These are phyloP conservation scores for Portevinia maculata DNA, from an alignment of 2,888 invertebrate species.

Conservation along the genomic window DNA sequence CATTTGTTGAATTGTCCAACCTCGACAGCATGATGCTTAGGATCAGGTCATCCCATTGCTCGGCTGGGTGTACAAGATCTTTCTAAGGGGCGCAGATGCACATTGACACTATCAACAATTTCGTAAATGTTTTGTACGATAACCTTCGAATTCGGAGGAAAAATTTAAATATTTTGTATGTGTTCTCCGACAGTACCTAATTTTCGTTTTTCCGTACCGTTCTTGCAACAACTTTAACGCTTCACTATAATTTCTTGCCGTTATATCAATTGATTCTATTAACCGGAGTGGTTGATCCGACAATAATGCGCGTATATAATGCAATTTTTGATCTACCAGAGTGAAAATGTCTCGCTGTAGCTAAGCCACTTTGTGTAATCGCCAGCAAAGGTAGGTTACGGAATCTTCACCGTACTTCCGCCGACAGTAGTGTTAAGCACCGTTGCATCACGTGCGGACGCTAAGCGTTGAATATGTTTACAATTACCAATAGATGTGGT, in stretches of 20 bases:
- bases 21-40: constrained; percentile 9
- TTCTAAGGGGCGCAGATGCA: not conserved
- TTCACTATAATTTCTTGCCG: too few relatives aligned
- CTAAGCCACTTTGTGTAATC: constrained; percentile 23
- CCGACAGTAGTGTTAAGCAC: constrained; percentile 13
- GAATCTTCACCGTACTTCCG: constrained; percentile 18
- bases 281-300: too few relatives aligned
- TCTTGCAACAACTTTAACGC: too few relatives aligned
- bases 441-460: constrained; percentile 8
- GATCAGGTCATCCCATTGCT: constrained; percentile 18
- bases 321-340: constrained; percentile 16
- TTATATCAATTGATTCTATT: constrained; percentile 5
- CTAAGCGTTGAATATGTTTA: constrained; percentile 1
- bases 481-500: constrained; percentile 22
- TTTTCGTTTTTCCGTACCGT: constrained; percentile 16
- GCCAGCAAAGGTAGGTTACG: constrained; percentile 21
- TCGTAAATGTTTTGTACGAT: constrained; percentile 3
- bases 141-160: constrained; percentile 7
- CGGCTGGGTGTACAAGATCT: constrained; percentile 1
- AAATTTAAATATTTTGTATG: constrained; percentile 12
- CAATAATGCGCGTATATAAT: constrained; percentile 6
- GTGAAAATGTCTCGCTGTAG: constrained; percentile 22
- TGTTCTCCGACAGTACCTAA: constrained; percentile 29
- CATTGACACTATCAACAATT: too few relatives aligned
- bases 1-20: too few relatives aligned